Conservation (phyloP, 2,888 invertebrate species). For the Drosophila trichaetosa region DNA sequence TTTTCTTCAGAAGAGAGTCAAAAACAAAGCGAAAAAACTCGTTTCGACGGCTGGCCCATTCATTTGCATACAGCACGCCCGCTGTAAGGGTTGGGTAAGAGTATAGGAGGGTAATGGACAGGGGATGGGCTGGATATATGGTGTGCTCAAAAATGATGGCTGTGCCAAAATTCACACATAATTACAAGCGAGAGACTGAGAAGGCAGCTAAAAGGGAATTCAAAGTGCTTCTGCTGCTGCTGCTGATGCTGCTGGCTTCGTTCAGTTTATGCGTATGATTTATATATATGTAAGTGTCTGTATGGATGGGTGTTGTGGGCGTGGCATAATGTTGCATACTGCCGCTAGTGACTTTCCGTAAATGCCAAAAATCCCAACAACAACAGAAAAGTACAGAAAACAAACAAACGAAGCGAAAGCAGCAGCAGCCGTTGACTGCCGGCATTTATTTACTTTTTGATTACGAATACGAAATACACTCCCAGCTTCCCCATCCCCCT, state of each 20-base stretch:
- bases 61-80: conserved; percentile 46
- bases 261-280: conserved; percentile 49
- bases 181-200: conserved; percentile 59
- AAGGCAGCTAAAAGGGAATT: conserved; percentile 13
- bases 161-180: conserved; percentile 76
- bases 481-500: neutral
- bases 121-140: neutral
- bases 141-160: conserved; percentile 41
- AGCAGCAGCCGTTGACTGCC: conserved; percentile 44
- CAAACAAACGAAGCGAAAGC: conserved; percentile 68
- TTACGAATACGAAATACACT: conserved; percentile 44
- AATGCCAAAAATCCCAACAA: conserved; percentile 27
- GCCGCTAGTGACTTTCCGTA: conserved; percentile 64
- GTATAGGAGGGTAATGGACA: neutral
- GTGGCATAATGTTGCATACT: conserved; percentile 52
- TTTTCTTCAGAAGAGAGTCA: neutral
- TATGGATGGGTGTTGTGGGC: conserved; percentile 64
- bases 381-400: conserved; percentile 43
- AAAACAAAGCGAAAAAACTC: conserved; percentile 14
- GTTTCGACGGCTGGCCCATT: conserved; percentile 27
- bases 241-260: neutral
- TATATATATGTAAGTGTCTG: conserved; percentile 29
- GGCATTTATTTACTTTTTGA: conserved; percentile 76
- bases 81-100: neutral
- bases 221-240: conserved; percentile 19